phyloP scores from a whole-genome alignment of 2,797 vertebrate genomes.

The Molossus molossus region DNA sequence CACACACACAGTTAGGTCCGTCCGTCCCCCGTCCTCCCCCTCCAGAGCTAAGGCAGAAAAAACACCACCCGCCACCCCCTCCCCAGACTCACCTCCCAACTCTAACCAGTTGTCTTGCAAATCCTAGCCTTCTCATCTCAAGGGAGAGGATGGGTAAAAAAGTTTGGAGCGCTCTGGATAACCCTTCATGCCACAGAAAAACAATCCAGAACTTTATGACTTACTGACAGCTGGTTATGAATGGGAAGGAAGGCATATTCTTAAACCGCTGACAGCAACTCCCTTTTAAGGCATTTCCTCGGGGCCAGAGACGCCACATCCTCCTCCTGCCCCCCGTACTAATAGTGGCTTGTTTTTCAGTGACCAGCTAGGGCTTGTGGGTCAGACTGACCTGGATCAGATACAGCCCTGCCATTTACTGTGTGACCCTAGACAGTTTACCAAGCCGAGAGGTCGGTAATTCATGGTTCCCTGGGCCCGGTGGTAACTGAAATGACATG shows the following conservation, averaged over 20 bases:
- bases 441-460: background rate
- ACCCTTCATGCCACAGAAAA: conserved; percentile 18
- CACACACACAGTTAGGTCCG: background rate
- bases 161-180: background rate
- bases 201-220: conserved; percentile 51
- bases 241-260: conserved; percentile 51
- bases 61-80: too few species aligned
- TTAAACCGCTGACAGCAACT: conserved; percentile 49
- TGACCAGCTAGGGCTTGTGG: background rate
- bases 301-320: background rate
- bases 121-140: background rate
- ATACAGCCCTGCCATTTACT: background rate
- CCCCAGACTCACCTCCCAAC: background rate
- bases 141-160: background rate
- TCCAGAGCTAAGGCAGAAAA: background rate
- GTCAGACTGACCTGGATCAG: background rate
- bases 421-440: background rate
- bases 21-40: background rate
- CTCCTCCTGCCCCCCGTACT: background rate
- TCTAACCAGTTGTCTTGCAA: background rate
- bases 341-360: background rate
- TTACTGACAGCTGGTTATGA: conserved; percentile 67
- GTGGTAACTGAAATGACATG: background rate
- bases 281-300: conserved; percentile 81
- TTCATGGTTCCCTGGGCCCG: background rate